These are phyloP conservation scores for Anhinga rufa DNA, from an alignment of 2,113 vertebrate genomes.

Conservation along the genomic window DNA sequence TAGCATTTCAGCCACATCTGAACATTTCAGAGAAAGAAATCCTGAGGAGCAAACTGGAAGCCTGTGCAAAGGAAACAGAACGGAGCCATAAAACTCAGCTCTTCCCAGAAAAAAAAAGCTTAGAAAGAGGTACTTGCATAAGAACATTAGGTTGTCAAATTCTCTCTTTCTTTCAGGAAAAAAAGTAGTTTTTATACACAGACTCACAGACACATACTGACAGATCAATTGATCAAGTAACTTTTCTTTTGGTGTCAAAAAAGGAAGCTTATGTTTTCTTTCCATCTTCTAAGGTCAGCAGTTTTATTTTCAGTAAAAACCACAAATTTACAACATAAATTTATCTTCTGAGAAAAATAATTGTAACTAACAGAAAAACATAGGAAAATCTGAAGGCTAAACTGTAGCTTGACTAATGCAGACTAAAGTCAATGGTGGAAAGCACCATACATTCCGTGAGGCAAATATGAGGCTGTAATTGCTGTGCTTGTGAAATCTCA, in stretches of 20 bases:
- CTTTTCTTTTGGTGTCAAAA: neutral
- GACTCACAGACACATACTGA: neutral
- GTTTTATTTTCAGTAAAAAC: neutral
- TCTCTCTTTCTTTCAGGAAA: neutral
- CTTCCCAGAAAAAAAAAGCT: neutral
- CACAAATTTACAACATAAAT: neutral
- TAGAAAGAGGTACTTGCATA: fast-evolving
- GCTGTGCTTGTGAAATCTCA: neutral
- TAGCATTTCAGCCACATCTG: neutral
- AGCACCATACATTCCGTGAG: neutral
- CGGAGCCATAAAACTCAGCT: neutral
- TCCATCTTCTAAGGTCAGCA: neutral
- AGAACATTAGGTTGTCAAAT: neutral
- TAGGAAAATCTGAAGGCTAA: neutral
- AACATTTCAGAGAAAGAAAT: neutral
- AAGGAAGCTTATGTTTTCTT: neutral
- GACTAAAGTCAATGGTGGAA: neutral
- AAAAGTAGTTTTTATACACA: neutral
- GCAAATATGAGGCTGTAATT: neutral
- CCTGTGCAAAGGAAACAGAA: neutral
- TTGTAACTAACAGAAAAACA: neutral
- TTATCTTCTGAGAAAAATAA: neutral
- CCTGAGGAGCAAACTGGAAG: neutral
- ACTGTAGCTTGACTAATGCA: neutral
- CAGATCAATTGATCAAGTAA: neutral